Evolutionary conservation across 2,797 vertebrate genomes (phyloP).

Genomic region (Acanthurus leucopareius): DNA sequence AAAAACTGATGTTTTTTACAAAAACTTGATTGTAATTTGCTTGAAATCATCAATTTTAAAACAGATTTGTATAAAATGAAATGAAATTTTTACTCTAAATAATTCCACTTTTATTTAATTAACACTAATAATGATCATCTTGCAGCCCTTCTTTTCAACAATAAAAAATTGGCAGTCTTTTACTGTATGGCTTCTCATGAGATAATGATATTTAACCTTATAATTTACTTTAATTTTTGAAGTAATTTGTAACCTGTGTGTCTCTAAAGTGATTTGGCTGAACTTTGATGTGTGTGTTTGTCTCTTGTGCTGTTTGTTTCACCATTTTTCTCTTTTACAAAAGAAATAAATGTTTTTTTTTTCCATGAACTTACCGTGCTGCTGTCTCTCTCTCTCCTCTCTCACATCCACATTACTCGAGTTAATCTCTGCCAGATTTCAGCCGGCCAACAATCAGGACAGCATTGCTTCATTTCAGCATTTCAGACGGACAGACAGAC

Average conservation of each 20-base stretch:
- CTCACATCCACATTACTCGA: not conserved
- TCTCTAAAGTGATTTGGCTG: not conserved
- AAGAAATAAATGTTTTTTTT: constrained; percentile 6
- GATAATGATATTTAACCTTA: not conserved
- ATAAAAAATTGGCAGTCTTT: not conserved
- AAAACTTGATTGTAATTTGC: too few relatives aligned
- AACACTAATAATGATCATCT: not conserved
- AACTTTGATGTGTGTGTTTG: not conserved
- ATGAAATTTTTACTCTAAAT: too few relatives aligned
- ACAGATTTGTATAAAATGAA: too few relatives aligned
- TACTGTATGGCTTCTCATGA: not conserved
- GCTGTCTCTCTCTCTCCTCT: not conserved
- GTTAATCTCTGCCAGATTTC: constrained; percentile 51
- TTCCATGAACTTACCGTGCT: not conserved
- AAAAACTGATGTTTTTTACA: too few relatives aligned
- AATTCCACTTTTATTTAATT: too few relatives aligned
- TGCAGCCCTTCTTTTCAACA: not conserved
- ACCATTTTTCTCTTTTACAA: not conserved
- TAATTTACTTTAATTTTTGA: not conserved
- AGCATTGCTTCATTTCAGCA: constrained; percentile 14
- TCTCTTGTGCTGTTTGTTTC: not conserved
- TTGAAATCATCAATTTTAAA: too few relatives aligned
- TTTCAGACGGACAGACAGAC: constrained; percentile 6
- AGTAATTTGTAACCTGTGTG: not conserved
- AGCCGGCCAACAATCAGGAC: constrained; percentile 24